Evolutionary conservation across 2,797 vertebrate genomes (phyloP), one percentile per base, ranked within the genome.

Genomic region (Rhinatrema bivittatum): DNA sequence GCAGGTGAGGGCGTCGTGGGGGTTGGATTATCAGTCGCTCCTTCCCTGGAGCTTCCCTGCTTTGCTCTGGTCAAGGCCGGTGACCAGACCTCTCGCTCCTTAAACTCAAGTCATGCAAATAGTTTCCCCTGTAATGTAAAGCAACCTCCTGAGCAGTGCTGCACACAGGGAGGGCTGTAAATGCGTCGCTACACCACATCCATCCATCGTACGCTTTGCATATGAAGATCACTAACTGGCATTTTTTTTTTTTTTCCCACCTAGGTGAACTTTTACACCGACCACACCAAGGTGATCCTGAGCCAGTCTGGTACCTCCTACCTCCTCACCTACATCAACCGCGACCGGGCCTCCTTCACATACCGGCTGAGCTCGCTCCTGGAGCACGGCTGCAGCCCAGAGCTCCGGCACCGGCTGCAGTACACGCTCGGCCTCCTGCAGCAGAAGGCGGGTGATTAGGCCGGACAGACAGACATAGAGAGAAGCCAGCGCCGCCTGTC

Each of bases 231-330:
- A n/a, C n/a, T n/a, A n/a, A n/a, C n/a, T n/a, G n/a, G n/a, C n/a
- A n/a, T n/a, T n/a, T n/a, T 4, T n/a, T 32, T 24, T 5, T 12
- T 14, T 34, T 39, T 53, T 31, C 68, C 29, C 36, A 41, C 16
- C 3, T 59, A 98, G 96, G 93, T 98, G 24, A 99, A 98, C 70
- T 99, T 99, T 75, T 99, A 97, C 59, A 91, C 89, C 0, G 93
- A 99, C 73, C 96, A 99, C 71, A 98, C 93, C 13, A 99, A 99
- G 68, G 81, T 98, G 53, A 94, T 98, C 61, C 81, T 99, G 74
- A 91, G 86, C 74, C 92, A 91, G 82, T 82, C 82, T 23, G 85
- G 88, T 5, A 90, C 81, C 25, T 83, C 79, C 38, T 93, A 87
- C 75, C 68, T 97, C 43, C 84, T 99, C 56, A 98, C 96, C 35